phyloP scores from a whole-genome alignment of 2,888 invertebrate genomes.

The Lithodes maja region DNA sequence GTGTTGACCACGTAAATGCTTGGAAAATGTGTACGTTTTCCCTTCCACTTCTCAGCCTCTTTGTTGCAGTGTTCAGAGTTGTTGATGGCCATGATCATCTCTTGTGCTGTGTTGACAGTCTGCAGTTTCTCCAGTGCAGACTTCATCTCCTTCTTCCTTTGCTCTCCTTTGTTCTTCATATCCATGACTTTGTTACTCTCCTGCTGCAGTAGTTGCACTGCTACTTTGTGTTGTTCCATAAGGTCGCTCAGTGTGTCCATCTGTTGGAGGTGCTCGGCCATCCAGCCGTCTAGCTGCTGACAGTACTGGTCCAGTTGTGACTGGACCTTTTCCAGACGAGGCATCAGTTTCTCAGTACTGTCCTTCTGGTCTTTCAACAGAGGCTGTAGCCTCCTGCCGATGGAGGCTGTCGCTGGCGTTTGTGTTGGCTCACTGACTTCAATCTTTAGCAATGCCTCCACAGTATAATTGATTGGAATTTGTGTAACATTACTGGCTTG shows the following conservation, averaged over 20 bases:
- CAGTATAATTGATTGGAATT: too few species aligned
- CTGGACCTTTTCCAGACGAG: not conserved
- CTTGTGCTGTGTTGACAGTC: slow-evolving; percentile 7
- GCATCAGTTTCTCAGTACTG: too few species aligned
- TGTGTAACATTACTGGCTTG: too few species aligned
- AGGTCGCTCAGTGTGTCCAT: not conserved
- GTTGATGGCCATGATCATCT: not conserved
- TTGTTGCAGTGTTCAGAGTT: not conserved
- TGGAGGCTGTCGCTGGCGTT: too few species aligned
- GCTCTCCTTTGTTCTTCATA: slow-evolving; percentile 8
- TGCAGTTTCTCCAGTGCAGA: not conserved
- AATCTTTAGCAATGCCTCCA: too few species aligned
- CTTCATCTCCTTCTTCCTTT: slow-evolving; percentile 5
- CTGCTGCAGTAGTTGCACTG: not conserved
- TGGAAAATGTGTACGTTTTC: not conserved
- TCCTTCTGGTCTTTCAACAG: too few species aligned
- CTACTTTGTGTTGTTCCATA: slow-evolving; percentile 18
- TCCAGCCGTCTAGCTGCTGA: not conserved
- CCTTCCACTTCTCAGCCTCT: slow-evolving; percentile 7
- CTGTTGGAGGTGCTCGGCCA: not conserved
- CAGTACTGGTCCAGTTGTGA: slow-evolving; percentile 13
- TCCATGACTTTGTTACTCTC: not conserved
- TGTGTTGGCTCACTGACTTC: too few species aligned
- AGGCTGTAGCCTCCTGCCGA: too few species aligned
- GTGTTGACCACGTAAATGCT: too few species aligned